A percentile compares a stretch with the other conserved stretches of the same genome.
These are phyloP conservation scores for Bellardia pandia DNA, from an alignment of 2,888 invertebrate species.

Conservation along the genomic window DNA sequence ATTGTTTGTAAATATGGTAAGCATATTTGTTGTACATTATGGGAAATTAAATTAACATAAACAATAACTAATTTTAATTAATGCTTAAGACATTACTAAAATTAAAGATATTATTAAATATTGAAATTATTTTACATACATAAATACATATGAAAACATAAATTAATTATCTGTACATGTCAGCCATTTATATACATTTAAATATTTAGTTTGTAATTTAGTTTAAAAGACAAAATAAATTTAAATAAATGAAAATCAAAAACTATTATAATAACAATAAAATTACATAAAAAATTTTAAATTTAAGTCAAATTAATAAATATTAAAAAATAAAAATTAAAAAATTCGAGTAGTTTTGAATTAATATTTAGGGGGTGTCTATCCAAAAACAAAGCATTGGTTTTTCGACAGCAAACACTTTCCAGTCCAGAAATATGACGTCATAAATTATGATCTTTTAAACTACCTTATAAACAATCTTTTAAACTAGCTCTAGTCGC, in stretches of 20 bases:
- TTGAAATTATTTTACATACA: background rate
- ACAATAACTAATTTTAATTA: conserved; percentile 64
- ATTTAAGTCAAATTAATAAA: conserved; percentile 67
- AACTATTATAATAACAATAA: conserved; percentile 68
- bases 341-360: background rate
- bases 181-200: conserved; percentile 45
- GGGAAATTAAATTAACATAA: conserved; percentile 13
- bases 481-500: no score
- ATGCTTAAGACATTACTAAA: conserved; percentile 29
- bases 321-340: conserved; percentile 31
- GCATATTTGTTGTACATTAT: conserved; percentile 59
- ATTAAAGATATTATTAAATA: conserved; percentile 1
- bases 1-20: conserved; percentile 52
- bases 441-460: no score
- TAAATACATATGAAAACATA: background rate
- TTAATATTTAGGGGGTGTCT: no score
- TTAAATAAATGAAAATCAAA: conserved; percentile 72
- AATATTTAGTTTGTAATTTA: conserved; percentile 59
- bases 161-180: conserved; percentile 55
- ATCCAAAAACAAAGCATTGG: no score
- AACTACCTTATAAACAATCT: no score
- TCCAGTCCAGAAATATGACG: no score
- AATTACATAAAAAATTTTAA: conserved; percentile 39
- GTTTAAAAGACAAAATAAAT: conserved; percentile 48
- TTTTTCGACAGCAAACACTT: no score